Percentiles rank a stretch among this genome's conserved stretches.
phyloP scores from a whole-genome alignment of 92 coral and sea anemone genomes.

The Pocillopora meandrina region DNA sequence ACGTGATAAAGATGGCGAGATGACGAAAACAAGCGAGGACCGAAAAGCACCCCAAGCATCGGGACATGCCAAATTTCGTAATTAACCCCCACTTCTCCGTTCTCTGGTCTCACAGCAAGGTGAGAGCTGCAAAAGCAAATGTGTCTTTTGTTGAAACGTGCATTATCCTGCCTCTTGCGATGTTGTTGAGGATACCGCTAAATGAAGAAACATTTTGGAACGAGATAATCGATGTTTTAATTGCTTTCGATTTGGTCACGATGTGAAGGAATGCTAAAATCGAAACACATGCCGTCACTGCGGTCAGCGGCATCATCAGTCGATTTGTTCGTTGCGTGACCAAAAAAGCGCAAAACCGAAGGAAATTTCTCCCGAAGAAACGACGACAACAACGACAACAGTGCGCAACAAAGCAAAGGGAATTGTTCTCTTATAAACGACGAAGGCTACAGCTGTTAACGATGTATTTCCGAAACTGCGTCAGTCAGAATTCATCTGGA shows the following conservation, averaged over 20 bases:
- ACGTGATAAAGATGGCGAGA: slow-evolving; percentile 24
- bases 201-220: slow-evolving; percentile 37
- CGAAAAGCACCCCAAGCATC: background rate
- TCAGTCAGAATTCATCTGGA: slow-evolving; percentile 49
- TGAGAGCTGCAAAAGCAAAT: too few species aligned
- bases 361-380: slow-evolving; percentile 3
- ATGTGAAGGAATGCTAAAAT: slow-evolving; percentile 11
- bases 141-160: background rate
- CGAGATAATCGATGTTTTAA: slow-evolving; percentile 37
- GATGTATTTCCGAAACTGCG: slow-evolving; percentile 11
- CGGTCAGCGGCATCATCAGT: background rate
- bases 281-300: slow-evolving; percentile 38
- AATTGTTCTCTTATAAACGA: slow-evolving; percentile 34
- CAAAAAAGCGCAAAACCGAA: slow-evolving; percentile 11
- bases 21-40: slow-evolving; percentile 7
- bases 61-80: background rate
- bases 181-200: slow-evolving; percentile 1
- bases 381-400: slow-evolving; percentile 42
- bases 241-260: slow-evolving; percentile 33
- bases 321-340: background rate
- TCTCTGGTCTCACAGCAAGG: too few species aligned
- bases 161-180: slow-evolving; percentile 22
- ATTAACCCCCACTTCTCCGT: too few species aligned
- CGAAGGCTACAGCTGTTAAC: slow-evolving; percentile 10
- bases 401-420: slow-evolving; percentile 32